phyloP scores from a whole-genome alignment of 1,140 invertebrate species.

The Bemisia tabaci region DNA sequence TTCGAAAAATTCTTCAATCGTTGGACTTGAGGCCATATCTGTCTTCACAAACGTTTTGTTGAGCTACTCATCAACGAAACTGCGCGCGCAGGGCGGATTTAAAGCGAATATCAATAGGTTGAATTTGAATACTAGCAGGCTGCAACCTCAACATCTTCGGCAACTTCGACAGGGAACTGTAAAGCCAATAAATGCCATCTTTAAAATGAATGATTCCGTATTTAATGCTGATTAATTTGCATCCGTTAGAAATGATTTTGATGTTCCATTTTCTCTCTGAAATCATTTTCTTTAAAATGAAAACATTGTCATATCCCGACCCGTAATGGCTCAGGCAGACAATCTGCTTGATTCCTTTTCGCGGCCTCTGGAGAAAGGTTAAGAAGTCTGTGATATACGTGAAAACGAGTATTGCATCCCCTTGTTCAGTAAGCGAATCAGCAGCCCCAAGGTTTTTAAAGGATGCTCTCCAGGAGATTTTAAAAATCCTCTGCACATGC shows the following conservation, averaged over 20 bases:
- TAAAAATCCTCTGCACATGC: no score
- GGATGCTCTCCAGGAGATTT: no score
- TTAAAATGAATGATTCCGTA: background rate
- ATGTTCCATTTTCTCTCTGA: background rate
- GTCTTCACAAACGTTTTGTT: no score
- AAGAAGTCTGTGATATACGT: background rate
- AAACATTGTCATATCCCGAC: background rate
- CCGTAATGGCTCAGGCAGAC: background rate
- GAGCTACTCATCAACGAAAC: no score
- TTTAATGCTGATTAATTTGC: background rate
- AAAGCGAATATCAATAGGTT: no score
- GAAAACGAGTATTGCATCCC: no score
- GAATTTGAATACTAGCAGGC: no score
- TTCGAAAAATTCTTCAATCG: no score
- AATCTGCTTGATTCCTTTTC: background rate
- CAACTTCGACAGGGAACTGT: background rate
- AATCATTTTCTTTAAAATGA: background rate
- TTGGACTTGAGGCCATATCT: no score
- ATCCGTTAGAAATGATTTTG: background rate
- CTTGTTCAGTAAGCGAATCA: no score
- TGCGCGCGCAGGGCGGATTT: no score
- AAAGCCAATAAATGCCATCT: background rate
- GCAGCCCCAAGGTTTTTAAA: no score
- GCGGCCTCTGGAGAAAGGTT: background rate
- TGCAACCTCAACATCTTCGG: conserved; percentile 17